Percentiles rank a stretch among this genome's conserved stretches.
These are phyloP conservation scores for Tenrec ecaudatus DNA, from an alignment of 2,113 vertebrate species.

Conservation along the genomic window DNA sequence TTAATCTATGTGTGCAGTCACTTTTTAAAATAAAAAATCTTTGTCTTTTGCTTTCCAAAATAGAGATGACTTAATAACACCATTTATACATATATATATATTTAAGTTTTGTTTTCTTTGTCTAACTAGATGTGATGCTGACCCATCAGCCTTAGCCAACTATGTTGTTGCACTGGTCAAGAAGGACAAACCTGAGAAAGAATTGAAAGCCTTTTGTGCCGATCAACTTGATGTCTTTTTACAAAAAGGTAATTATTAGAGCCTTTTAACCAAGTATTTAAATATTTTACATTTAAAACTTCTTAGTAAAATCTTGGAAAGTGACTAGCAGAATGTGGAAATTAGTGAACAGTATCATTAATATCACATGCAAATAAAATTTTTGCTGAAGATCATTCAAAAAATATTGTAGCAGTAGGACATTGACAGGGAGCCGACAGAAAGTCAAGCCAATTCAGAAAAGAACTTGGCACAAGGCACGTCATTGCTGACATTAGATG, in stretches of 20 bases:
- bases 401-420: too few relatives aligned
- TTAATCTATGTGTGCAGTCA: not conserved
- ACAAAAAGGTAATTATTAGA: constrained; percentile 93
- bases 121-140: constrained; percentile 95
- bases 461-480: too few relatives aligned
- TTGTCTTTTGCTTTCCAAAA: not conserved
- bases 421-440: too few relatives aligned
- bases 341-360: too few relatives aligned
- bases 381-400: too few relatives aligned
- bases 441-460: too few relatives aligned
- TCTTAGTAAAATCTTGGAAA: constrained; percentile 12
- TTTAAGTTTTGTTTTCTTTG: constrained; percentile 72
- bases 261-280: constrained; percentile 56
- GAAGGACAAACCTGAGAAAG: constrained; percentile 99
- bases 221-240: constrained; percentile 99
- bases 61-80: not conserved
- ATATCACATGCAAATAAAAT: too few relatives aligned
- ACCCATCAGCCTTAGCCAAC: constrained; percentile 98
- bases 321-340: too few relatives aligned
- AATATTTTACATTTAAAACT: constrained; percentile 67
- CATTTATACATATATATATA: constrained; percentile 12
- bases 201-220: constrained; percentile 96
- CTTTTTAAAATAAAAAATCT: constrained; percentile 48
- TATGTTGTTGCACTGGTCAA: constrained; percentile 99
- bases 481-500: too few relatives aligned